These are phyloP conservation scores for Pseudorhiza aurosa DNA, from an alignment of 30 jellyfish, hydroid and myxozoan genomes.

Conservation along the genomic window DNA sequence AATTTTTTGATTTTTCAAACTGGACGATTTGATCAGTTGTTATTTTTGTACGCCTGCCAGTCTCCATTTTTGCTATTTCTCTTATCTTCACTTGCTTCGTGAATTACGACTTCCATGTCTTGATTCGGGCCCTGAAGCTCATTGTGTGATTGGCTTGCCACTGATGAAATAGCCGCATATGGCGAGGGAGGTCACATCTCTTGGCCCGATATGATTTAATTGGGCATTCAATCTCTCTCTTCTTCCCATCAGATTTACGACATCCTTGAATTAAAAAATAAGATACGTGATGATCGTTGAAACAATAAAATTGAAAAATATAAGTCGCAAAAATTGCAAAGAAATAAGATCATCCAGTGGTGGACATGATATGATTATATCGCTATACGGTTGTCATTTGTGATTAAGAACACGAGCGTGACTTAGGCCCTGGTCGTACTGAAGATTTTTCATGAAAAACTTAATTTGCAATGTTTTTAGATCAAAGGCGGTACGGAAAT, in stretches of 20 bases:
- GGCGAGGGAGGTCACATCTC: constrained; percentile 53
- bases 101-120: constrained; percentile 31
- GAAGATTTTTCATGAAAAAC: too few species aligned
- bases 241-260: neutral
- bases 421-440: too few species aligned
- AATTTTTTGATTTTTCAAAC: neutral
- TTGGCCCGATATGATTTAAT: constrained; percentile 15
- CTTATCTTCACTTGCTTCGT: constrained; percentile 24
- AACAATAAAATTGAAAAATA: too few species aligned
- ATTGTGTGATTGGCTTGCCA: constrained; percentile 1
- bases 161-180: constrained; percentile 24
- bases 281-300: neutral
- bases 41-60: constrained; percentile 13
- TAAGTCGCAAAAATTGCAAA: neutral
- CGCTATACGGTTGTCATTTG: too few species aligned
- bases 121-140: constrained; percentile 18
- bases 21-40: constrained; percentile 13
- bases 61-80: constrained; percentile 39
- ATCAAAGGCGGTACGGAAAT: too few species aligned
- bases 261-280: neutral
- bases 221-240: constrained; percentile 44
- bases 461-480: too few species aligned
- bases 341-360: neutral
- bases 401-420: too few species aligned
- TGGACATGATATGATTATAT: neutral